These are phyloP conservation scores for Augochlora pura DNA, from an alignment of 1,140 invertebrate species.

Conservation along the genomic window DNA sequence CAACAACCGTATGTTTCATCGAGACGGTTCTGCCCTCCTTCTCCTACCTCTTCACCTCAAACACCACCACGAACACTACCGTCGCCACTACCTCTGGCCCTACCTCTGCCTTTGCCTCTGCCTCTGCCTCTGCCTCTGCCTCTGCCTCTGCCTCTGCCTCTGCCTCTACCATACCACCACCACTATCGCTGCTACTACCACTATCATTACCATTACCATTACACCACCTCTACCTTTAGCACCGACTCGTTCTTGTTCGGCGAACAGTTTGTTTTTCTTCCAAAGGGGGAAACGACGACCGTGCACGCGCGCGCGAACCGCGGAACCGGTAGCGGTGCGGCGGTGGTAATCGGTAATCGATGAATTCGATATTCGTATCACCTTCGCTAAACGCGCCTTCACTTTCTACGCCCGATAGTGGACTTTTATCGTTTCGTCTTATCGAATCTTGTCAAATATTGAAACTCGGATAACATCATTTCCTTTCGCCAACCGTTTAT, in stretches of 20 bases:
- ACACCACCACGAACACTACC: too few relatives aligned
- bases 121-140: too few relatives aligned
- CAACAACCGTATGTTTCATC: conserved; percentile 44
- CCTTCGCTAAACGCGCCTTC: conserved; percentile 22
- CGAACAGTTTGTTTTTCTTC: conserved; percentile 53
- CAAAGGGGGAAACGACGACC: conserved; percentile 7
- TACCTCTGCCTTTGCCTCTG: too few relatives aligned
- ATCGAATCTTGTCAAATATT: conserved; percentile 34
- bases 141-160: too few relatives aligned
- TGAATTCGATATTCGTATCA: conserved; percentile 52
- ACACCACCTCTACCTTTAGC: too few relatives aligned
- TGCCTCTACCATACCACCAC: too few relatives aligned
- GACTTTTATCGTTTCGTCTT: conserved; percentile 25
- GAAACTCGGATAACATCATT: not conserved
- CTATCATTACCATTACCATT: too few relatives aligned
- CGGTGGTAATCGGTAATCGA: conserved; percentile 47
- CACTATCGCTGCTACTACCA: too few relatives aligned
- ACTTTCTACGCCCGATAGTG: conserved; percentile 21
- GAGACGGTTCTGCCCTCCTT: conserved; percentile 37
- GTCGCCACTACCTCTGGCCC: too few relatives aligned
- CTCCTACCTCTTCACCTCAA: not conserved
- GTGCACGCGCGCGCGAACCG: conserved; percentile 18
- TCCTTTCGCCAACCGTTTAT: not conserved
- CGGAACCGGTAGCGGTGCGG: conserved; percentile 49
- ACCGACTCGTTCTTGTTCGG: conserved; percentile 15